Percentiles rank a stretch among this genome's conserved stretches.
Conservation (phyloP, 2,888 invertebrate genomes). For the Neoitamus cyanurus region DNA sequence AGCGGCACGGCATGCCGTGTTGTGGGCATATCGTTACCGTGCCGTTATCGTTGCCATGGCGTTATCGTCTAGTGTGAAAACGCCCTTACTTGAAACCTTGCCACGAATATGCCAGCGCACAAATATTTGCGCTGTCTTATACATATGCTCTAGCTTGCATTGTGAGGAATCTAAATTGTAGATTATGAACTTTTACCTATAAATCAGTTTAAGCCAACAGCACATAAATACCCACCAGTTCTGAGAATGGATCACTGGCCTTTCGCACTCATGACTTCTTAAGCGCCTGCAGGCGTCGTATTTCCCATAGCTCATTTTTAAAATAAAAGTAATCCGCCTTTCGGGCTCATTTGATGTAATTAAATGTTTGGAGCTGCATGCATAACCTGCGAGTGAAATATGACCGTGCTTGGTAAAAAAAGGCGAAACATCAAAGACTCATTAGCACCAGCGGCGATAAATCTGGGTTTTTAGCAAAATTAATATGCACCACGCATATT, state of each 20-base stretch:
- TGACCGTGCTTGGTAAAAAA: not conserved
- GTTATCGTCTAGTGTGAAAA: no score
- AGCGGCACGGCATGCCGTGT: no score
- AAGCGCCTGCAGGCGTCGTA: not conserved
- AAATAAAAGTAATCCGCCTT: not conserved
- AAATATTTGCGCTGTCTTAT: no score
- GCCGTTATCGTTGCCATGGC: no score
- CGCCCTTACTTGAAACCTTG: no score
- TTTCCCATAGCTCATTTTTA: not conserved
- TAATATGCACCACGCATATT: constrained; percentile 1
- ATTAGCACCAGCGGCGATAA: constrained; percentile 16
- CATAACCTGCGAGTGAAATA: not conserved
- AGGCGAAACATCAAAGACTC: constrained; percentile 23
- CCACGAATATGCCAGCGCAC: no score
- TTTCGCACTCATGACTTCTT: not conserved
- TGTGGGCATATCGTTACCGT: no score
- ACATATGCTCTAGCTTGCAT: no score
- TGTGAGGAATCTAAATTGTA: no score
- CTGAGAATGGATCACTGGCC: not conserved
- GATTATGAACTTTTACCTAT: no score
- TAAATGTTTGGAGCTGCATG: not conserved
- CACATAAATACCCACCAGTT: not conserved
- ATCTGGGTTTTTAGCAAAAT: constrained; percentile 8
- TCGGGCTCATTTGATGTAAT: not conserved
- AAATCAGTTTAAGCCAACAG: no score